Evolutionary conservation across 1,140 invertebrate species (phyloP), one percentile per base, ranked within the genome.

Genomic region (Hylaeus volcanicus): DNA sequence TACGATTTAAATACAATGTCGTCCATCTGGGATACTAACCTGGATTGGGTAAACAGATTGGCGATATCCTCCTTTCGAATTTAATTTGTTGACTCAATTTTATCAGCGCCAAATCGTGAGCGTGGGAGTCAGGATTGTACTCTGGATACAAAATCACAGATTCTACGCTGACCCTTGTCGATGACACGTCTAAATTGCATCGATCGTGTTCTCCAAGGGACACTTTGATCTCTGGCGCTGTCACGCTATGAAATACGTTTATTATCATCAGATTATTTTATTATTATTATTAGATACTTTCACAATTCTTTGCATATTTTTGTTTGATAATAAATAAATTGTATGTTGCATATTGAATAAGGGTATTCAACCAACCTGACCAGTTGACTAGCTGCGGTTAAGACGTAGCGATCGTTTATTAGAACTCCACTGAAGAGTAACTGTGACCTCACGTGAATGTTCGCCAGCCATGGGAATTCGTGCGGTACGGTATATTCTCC

Each of bases 101-200:
- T 6, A 96, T 84, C 26, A 96, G 81, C 2, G 95, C 95, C 51
- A 96, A 91, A 90, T 96, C 95, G 81, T 95, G 94, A 48, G 94
- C 92, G 81, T 88, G 89, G 0, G 93, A 94, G n/a, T 86, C 92
- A 0, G 88, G 84, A 75, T 94, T 93, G 83, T 94, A 96, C 65
- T 94, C 93, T 3, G 94, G 94, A 88, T 95, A 92, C 0, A 94
- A 80, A 48, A 89, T 89, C 3, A 95, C 86, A 4, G 85, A 84
- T 56, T 94, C 91, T 2, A 94, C 92, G 66, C 93, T 95, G 4
- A 90, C 79, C 64, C 94, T 94, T 0, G 90, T 82, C 5, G 94
- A 94, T 1, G 93, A 94, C 12, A 93, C 83, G 55, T 94, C 94
- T 1, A 92, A 73, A 56, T 89, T 86, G 68, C 95, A 95, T 55